These are phyloP conservation scores for Phragmatobia fuliginosa DNA, from an alignment of 2,888 invertebrate species.

Conservation along the genomic window DNA sequence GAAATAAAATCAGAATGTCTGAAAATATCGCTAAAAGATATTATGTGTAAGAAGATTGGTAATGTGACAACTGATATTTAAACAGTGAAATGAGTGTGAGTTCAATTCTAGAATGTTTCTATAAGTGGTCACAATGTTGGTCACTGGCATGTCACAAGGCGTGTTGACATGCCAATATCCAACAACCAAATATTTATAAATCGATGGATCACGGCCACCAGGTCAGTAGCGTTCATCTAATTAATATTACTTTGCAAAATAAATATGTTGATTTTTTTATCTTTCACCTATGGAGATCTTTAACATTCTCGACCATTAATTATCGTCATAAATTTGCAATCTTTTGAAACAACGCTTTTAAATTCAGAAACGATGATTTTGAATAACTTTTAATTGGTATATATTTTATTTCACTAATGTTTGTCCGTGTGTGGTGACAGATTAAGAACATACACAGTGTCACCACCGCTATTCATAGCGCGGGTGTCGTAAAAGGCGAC, in stretches of 20 bases:
- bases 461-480: no score
- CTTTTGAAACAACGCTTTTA: slow-evolving; percentile 21
- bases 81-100: no score
- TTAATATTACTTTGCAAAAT: slow-evolving; percentile 1
- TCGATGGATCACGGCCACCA: neutral
- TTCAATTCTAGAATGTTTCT: no score
- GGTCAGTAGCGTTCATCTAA: slow-evolving; percentile 19
- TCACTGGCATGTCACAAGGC: neutral
- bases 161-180: neutral
- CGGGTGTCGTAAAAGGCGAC: no score
- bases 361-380: neutral
- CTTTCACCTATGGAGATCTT: slow-evolving; percentile 22
- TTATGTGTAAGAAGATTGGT: no score
- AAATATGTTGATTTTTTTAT: slow-evolving; percentile 11
- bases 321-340: slow-evolving; percentile 21
- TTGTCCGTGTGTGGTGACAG: no score
- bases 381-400: neutral
- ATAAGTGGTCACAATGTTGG: neutral
- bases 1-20: no score
- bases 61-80: no score
- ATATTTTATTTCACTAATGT: neutral
- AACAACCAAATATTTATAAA: slow-evolving; percentile 26
- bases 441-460: no score
- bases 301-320: slow-evolving; percentile 19
- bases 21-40: no score